Conservation (phyloP, 2,888 invertebrate species). For the Clunio marinus region DNA sequence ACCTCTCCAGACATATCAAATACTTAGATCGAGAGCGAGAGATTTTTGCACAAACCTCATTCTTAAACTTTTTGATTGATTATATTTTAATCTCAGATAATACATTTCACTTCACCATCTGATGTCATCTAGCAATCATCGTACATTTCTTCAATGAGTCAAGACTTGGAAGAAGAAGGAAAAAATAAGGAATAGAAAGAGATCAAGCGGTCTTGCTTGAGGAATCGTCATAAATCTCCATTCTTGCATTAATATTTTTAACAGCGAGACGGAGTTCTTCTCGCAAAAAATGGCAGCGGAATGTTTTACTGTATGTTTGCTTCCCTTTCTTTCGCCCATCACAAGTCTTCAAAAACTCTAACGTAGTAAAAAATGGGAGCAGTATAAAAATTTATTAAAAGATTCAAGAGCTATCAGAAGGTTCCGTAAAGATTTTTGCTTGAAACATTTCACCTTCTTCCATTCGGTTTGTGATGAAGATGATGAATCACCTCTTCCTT, state of each 20-base stretch:
- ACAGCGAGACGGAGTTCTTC: slow-evolving; percentile 6
- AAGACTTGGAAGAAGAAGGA: background rate
- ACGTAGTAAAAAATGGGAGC: slow-evolving; percentile 10
- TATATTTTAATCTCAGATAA: slow-evolving; percentile 39
- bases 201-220: slow-evolving; percentile 9
- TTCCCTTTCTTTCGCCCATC: background rate
- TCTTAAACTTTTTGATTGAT: slow-evolving; percentile 31
- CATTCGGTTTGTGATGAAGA: no score
- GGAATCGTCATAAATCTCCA: slow-evolving; percentile 39
- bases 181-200: background rate
- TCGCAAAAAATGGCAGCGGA: background rate
- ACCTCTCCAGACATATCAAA: no score
- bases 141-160: background rate
- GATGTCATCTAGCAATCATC: slow-evolving; percentile 27
- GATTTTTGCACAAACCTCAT: background rate
- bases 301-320: background rate
- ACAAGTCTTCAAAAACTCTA: background rate
- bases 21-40: no score
- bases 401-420: background rate
- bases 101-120: slow-evolving; percentile 21
- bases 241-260: slow-evolving; percentile 32
- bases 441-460: background rate
- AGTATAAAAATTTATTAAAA: slow-evolving; percentile 33
- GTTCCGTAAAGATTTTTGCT: slow-evolving; percentile 5
- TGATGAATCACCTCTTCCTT: slow-evolving; percentile 18